Conservation (phyloP, 2,888 invertebrate species). For the Patella caerulea region DNA sequence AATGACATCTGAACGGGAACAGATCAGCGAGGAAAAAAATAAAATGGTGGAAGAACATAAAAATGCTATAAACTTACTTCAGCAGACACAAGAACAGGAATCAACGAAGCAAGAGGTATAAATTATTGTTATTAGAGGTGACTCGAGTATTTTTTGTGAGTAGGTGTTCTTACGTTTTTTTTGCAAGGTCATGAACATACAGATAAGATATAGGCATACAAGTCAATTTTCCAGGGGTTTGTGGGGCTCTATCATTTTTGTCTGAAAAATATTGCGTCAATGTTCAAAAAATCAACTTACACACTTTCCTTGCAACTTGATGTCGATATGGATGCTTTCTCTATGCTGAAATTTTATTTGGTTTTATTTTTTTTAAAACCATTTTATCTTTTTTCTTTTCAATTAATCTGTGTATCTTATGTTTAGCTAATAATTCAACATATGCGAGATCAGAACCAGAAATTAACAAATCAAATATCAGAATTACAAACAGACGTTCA, state of each 20-base stretch:
- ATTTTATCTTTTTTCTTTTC: background rate
- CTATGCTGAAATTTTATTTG: background rate
- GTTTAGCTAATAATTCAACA: constrained; percentile 52
- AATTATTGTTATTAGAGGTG: too few relatives aligned
- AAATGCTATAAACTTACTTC: constrained; percentile 34
- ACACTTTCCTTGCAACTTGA: too few relatives aligned
- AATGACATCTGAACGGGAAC: constrained; percentile 22
- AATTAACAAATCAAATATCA: constrained; percentile 44
- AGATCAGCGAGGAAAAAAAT: constrained; percentile 33
- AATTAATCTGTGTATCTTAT: constrained; percentile 14
- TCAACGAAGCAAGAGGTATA: constrained; percentile 52
- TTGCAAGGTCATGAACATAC: too few relatives aligned
- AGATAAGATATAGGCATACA: too few relatives aligned
- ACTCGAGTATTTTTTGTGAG: too few relatives aligned
- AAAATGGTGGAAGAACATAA: constrained; percentile 29
- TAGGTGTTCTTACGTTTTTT: too few relatives aligned
- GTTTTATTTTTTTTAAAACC: background rate
- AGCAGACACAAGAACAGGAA: constrained; percentile 43
- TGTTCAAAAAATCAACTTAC: too few relatives aligned
- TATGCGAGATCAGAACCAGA: constrained; percentile 55
- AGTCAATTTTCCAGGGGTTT: too few relatives aligned
- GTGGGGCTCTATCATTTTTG: too few relatives aligned
- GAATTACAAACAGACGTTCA: constrained; percentile 45
- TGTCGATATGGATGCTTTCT: too few relatives aligned
- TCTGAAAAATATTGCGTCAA: too few relatives aligned